These are phyloP conservation scores for Kryptolebias ocellatus DNA, from an alignment of 2,797 vertebrate species.

Conservation along the genomic window DNA sequence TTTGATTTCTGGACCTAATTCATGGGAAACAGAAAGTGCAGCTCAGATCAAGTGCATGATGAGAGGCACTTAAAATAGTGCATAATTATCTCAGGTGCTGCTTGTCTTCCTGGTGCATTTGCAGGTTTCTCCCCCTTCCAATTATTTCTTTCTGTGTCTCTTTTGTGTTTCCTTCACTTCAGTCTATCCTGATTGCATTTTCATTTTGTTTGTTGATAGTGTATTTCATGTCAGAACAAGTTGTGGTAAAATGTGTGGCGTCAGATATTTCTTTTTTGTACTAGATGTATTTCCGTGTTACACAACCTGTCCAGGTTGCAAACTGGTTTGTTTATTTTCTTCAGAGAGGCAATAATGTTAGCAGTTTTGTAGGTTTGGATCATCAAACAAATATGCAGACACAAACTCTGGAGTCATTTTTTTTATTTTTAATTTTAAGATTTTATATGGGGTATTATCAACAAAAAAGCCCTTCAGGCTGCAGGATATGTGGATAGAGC, in stretches of 20 bases:
- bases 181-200: slow-evolving; percentile 24
- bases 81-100: not conserved
- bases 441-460: slow-evolving; percentile 4
- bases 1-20: not conserved
- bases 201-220: slow-evolving; percentile 25
- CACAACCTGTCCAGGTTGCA: slow-evolving; percentile 11
- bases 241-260: slow-evolving; percentile 36
- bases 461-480: not conserved
- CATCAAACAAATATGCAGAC: not conserved
- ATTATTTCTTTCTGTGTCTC: slow-evolving; percentile 3
- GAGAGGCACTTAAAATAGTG: not conserved
- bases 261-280: slow-evolving; percentile 10
- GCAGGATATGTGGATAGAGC: not conserved
- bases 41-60: not conserved
- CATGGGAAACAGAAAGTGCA: not conserved
- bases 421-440: not conserved
- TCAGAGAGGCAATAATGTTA: slow-evolving; percentile 23
- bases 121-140: not conserved
- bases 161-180: not conserved
- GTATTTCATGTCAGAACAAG: slow-evolving; percentile 6
- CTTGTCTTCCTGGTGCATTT: slow-evolving; percentile 5
- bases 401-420: not conserved
- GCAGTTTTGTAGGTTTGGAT: slow-evolving; percentile 2
- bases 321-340: slow-evolving; percentile 3
- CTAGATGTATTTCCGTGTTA: slow-evolving; percentile 19